A percentile compares a stretch with the other conserved stretches of the same genome.
These are phyloP conservation scores for Serilophus lunatus DNA, from an alignment of 2,113 vertebrate genomes.

Conservation along the genomic window DNA sequence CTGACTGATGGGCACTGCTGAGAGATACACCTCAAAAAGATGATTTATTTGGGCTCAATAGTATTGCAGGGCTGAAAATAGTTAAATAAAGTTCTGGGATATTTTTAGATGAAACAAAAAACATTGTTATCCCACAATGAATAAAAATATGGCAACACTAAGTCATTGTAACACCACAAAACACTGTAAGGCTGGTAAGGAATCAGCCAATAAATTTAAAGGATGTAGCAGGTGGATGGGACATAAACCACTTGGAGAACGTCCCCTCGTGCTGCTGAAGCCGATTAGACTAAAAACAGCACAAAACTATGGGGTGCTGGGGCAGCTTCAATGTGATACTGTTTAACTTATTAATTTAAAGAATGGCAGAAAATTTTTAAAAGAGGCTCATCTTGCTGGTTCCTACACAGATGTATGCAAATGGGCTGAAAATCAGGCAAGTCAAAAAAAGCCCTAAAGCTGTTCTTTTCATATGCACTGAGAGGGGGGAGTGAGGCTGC, in stretches of 20 bases:
- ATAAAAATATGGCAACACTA: neutral
- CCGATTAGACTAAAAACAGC: neutral
- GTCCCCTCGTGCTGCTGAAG: neutral
- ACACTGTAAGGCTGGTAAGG: neutral
- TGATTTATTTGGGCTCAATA: constrained; percentile 13
- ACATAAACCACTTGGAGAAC: neutral
- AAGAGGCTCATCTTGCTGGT: constrained; percentile 40
- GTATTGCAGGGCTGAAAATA: neutral
- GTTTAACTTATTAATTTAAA: constrained; percentile 51
- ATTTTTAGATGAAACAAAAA: constrained; percentile 47
- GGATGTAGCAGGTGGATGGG: neutral
- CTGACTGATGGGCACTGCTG: constrained; percentile 23
- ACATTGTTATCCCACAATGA: constrained; percentile 1
- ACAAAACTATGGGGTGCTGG: constrained; percentile 29
- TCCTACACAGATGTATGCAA: constrained; percentile 64
- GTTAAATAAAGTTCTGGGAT: neutral
- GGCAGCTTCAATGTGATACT: neutral
- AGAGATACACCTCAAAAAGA: neutral
- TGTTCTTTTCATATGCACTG: constrained; percentile 54
- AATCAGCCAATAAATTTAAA: neutral
- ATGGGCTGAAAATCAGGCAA: constrained; percentile 56
- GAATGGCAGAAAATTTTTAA: constrained; percentile 33
- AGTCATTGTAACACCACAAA: neutral
- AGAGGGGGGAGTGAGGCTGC: constrained; percentile 32
- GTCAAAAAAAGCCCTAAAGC: constrained; percentile 60